Evolutionary conservation across 2,113 vertebrate species (phyloP).

Genomic region (Centrocercus urophasianus): DNA sequence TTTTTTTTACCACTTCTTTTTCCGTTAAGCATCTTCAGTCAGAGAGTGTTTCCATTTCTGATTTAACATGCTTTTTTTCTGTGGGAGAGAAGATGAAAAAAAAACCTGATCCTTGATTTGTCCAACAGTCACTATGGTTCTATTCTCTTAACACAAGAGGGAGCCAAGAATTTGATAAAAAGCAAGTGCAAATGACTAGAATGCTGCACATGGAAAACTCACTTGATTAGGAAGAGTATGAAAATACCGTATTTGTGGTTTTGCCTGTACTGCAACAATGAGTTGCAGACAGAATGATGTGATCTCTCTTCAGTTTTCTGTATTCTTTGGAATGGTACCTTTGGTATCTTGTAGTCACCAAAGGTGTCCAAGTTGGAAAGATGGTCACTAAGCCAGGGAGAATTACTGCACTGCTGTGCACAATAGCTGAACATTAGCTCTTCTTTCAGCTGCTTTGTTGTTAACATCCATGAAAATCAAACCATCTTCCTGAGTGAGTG

Average conservation of each 20-base stretch:
- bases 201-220: not conserved
- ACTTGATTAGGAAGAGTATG: not conserved
- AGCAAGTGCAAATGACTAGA: not conserved
- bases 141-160: conserved; percentile 53
- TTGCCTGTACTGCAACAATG: not conserved
- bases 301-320: not conserved
- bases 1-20: not conserved
- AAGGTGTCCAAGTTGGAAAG: not conserved
- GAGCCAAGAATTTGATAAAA: conserved; percentile 53
- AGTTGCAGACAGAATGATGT: not conserved
- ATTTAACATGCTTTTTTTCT: not conserved
- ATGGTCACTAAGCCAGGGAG: not conserved
- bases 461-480: not conserved
- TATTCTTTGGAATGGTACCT: not conserved
- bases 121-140: not conserved
- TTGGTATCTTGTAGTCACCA: not conserved
- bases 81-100: no score
- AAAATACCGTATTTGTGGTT: not conserved
- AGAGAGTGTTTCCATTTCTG: not conserved
- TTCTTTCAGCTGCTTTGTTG: not conserved
- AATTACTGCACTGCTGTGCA: not conserved
- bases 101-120: not conserved
- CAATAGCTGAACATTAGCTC: not conserved
- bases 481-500: not conserved
- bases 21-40: not conserved